Evolutionary conservation across 2,797 vertebrate species (phyloP).

Genomic region (Sciurus carolinensis): DNA sequence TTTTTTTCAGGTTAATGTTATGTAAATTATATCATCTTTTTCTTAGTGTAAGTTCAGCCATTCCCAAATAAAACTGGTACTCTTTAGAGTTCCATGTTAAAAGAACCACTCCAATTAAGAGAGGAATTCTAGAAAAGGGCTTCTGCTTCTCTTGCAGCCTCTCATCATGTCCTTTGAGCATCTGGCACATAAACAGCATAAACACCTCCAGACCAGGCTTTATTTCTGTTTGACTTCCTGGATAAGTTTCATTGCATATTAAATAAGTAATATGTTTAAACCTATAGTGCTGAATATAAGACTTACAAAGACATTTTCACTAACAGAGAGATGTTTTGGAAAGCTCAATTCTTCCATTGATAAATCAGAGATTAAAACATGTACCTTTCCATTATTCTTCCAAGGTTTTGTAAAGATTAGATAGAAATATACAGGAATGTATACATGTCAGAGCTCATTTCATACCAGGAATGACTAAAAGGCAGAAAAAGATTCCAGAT

Average conservation of each 20-base stretch:
- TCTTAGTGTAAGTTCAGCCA: background rate
- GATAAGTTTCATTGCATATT: conserved; percentile 16
- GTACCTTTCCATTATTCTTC: conserved; percentile 18
- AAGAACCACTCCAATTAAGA: conserved; percentile 33
- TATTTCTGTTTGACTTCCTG: conserved; percentile 38
- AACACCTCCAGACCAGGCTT: background rate
- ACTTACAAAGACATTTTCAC: conserved; percentile 47
- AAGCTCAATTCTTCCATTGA: conserved; percentile 32
- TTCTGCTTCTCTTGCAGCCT: background rate
- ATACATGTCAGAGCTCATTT: background rate
- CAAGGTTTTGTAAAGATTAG: conserved; percentile 1
- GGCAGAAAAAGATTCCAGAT: conserved; percentile 49
- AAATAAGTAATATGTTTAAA: conserved; percentile 55
- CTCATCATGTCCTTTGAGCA: background rate
- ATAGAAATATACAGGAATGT: background rate
- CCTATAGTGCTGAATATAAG: conserved; percentile 10
- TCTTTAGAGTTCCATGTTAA: background rate
- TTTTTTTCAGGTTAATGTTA: background rate
- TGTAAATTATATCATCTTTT: background rate
- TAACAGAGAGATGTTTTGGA: conserved; percentile 48
- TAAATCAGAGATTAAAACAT: conserved; percentile 53
- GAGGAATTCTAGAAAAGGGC: background rate
- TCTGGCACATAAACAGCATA: background rate
- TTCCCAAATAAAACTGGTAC: background rate
- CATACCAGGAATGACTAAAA: background rate